Evolutionary conservation across 2,888 invertebrate genomes (phyloP), one percentile per base, ranked within the genome.

Genomic region (Megamerina dolium): DNA sequence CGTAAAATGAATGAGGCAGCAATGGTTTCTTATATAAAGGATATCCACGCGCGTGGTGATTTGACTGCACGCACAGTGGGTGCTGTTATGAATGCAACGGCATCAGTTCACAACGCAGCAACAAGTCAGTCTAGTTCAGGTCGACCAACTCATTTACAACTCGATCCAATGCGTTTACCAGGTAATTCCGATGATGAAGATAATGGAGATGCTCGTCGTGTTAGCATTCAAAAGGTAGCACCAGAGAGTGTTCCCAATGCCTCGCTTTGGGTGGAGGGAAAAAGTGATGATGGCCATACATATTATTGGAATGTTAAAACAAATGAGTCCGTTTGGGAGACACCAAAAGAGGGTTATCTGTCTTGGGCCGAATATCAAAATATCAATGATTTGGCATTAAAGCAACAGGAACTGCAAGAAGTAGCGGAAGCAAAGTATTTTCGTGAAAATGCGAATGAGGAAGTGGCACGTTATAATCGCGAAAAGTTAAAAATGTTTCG

Each of bases 1-100:
- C 81, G 81, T 51, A 84, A 85, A 70, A 94, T 95, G 87, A 94
- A 95, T 73, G 78, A 82, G 63, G 91, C 88, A 13, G 94, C 92
- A 0, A 75, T 92, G 80, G 84, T 82, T 54, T 89, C 94, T 0
- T 91, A 92, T 60, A 74, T 87, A 48, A 86, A 83, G 68, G 94
- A 95, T 72, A 79, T 93, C 2, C 82, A 65, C 20, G 52, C 60
- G 5, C 58, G 61, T 5, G 61, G 63, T 1, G 72, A 72, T 48
- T 59, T 72, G 50, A 71, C 71, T 0, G 68, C 71, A 2, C 58
- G 60, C 3, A 60, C 61, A 8, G 58, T 71, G 3, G 61, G 57
- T 29, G 59, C 64, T 8, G 62, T 68, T 1, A 56, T 67, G 40
- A 49, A 52, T 12, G 56, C 58, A 1, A 48, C 49, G 1, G 32